phyloP scores from a whole-genome alignment of 2,888 invertebrate species.

The Gerris lacustris region DNA sequence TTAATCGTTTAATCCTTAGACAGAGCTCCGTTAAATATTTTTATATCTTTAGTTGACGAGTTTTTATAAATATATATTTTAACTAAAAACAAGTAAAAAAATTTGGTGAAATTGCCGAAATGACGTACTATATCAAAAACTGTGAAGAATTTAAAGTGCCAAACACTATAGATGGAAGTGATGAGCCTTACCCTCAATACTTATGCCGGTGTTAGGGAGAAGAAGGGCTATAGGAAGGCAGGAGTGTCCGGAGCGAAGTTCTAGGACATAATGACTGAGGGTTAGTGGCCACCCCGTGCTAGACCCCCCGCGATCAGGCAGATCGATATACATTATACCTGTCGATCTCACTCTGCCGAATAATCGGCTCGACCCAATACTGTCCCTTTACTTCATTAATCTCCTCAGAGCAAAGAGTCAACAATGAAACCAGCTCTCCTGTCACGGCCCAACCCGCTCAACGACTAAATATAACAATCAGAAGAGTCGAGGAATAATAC shows the following conservation, averaged over 20 bases:
- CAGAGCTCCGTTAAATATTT: too few species aligned
- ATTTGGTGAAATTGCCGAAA: too few species aligned
- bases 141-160: too few species aligned
- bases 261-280: background rate
- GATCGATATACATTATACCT: slow-evolving; percentile 1
- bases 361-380: background rate
- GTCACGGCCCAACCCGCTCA: background rate
- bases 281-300: background rate
- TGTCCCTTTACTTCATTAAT: background rate
- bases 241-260: background rate
- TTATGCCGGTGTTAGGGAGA: background rate
- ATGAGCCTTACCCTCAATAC: too few species aligned
- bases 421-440: background rate
- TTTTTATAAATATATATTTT: too few species aligned
- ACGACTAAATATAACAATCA: background rate
- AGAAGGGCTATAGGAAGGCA: background rate
- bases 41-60: too few species aligned
- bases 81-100: too few species aligned
- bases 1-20: too few species aligned
- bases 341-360: background rate
- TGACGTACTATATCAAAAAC: too few species aligned
- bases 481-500: background rate
- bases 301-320: background rate
- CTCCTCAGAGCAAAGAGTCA: background rate
- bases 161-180: too few species aligned